Base-by-base conservation (phyloP, 2,113 vertebrate species). In the Fukomys damarensis region DNA sequence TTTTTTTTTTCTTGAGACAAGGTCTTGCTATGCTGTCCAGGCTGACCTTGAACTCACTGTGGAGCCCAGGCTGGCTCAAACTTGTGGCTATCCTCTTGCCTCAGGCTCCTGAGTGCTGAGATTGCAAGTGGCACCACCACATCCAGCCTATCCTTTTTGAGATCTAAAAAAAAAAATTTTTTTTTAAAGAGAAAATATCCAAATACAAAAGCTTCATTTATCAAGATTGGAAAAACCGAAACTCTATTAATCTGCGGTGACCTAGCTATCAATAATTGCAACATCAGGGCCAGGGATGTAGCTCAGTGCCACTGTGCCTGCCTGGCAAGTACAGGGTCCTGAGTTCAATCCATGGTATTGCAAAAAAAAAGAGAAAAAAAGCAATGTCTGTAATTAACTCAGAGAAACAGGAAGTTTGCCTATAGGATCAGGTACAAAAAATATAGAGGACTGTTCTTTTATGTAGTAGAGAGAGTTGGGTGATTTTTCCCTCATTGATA, bases 321-420 rank as follows among this genome's bases (percentile, higher is more conserved):
- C n/a, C n/a, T n/a, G n/a, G n/a, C n/a, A n/a, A n/a, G n/a, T n/a
- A n/a, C n/a, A n/a, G n/a, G n/a, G n/a, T n/a, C n/a, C n/a, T n/a
- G n/a, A n/a, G n/a, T n/a, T n/a, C n/a, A n/a, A n/a, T n/a, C n/a
- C n/a, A n/a, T n/a, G n/a, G n/a, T n/a, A n/a, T n/a, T n/a, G n/a
- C n/a, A n/a, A n/a, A n/a, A n/a, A n/a, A n/a, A n/a, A n/a, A n/a
- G n/a, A n/a, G n/a, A n/a, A n/a, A n/a, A n/a, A n/a, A n/a, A n/a
- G n/a, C n/a, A 85, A 74, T 61, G 24, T 72, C 65, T 94, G 41
- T 70, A 28, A 85, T 90, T 93, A 95, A 80, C 3, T 97, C 54
- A 88, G 1, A 38, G 52, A 94, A 26, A 80, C 5, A 52, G 63
- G 8, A 76, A 20, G 10, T 94, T 92, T 91, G 59, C 5, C 28